These are phyloP conservation scores for Xestia c-nigrum DNA, from an alignment of 2,888 invertebrate genomes.

Conservation along the genomic window DNA sequence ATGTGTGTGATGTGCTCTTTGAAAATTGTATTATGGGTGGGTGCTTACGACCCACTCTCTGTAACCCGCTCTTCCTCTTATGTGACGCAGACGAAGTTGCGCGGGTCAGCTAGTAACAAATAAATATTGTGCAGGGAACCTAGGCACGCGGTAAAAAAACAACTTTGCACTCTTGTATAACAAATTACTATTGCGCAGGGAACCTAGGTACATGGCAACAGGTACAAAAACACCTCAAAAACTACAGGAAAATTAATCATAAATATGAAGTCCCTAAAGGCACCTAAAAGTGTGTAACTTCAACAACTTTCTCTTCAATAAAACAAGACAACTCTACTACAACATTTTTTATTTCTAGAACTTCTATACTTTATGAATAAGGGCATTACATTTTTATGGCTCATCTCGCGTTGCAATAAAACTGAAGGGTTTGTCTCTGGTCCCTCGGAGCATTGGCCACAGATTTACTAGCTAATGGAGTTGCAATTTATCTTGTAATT, in stretches of 20 bases:
- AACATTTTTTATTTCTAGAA: constrained; percentile 56
- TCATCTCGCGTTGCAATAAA: constrained; percentile 51
- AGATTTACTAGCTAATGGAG: constrained; percentile 21
- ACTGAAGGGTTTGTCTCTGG: constrained; percentile 50
- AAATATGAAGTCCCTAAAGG: neutral
- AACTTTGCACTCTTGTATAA: no score
- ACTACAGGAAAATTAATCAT: constrained; percentile 1
- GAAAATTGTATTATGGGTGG: no score
- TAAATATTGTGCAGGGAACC: no score
- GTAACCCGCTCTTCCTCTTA: no score
- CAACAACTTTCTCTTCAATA: constrained; percentile 28
- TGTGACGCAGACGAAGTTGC: no score
- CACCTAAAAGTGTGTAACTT: neutral
- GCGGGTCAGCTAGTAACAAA: no score
- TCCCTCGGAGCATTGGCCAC: constrained; percentile 57
- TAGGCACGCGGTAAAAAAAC: no score
- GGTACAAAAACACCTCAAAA: neutral
- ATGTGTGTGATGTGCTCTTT: no score
- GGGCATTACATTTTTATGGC: constrained; percentile 51
- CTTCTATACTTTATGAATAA: constrained; percentile 59
- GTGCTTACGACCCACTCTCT: no score
- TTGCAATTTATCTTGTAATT: neutral
- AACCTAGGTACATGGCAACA: no score
- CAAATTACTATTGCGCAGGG: no score
- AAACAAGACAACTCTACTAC: constrained; percentile 46